A percentile compares a stretch with the other conserved stretches of the same genome.
phyloP scores from a whole-genome alignment of 2,797 vertebrate species.

The Chelidonichthys spinosus region DNA sequence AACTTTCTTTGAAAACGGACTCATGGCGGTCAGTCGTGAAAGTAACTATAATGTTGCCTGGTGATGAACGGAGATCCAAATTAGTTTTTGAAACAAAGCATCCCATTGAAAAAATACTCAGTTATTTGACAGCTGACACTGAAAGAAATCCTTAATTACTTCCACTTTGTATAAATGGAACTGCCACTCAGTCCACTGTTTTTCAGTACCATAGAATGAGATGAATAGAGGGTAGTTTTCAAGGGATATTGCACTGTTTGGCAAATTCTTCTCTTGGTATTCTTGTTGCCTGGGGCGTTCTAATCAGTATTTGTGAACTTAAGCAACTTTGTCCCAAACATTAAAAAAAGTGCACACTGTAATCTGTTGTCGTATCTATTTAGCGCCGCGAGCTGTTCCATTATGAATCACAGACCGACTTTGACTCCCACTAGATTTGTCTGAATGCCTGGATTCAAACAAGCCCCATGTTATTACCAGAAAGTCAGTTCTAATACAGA shows the following conservation, averaged over 20 bases:
- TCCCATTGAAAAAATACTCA: neutral
- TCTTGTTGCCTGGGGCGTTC: slow-evolving; percentile 18
- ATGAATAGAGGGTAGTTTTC: slow-evolving; percentile 32
- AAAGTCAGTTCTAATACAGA: slow-evolving; percentile 22
- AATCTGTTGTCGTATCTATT: slow-evolving; percentile 55
- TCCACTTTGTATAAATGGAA: neutral
- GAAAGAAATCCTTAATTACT: neutral
- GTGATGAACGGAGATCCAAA: neutral
- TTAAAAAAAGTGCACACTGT: slow-evolving; percentile 26
- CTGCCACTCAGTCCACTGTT: neutral
- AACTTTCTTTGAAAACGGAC: slow-evolving; percentile 4
- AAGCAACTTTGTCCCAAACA: slow-evolving; percentile 23
- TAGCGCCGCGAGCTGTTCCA: slow-evolving; percentile 36
- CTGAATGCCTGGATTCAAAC: slow-evolving; percentile 45
- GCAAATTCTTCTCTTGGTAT: slow-evolving; percentile 15
- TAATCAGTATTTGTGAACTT: slow-evolving; percentile 50
- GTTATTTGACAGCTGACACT: slow-evolving; percentile 7
- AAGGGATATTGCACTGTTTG: slow-evolving; percentile 18
- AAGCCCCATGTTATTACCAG: slow-evolving; percentile 23
- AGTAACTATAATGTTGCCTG: neutral
- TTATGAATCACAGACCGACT: slow-evolving; percentile 44
- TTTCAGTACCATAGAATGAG: neutral
- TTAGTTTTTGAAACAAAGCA: neutral
- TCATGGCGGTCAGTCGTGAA: too few relatives aligned
- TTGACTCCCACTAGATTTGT: slow-evolving; percentile 36